These are phyloP conservation scores for Macrotrachela quadricornifera DNA, from an alignment of 1,140 invertebrate species.

Conservation along the genomic window DNA sequence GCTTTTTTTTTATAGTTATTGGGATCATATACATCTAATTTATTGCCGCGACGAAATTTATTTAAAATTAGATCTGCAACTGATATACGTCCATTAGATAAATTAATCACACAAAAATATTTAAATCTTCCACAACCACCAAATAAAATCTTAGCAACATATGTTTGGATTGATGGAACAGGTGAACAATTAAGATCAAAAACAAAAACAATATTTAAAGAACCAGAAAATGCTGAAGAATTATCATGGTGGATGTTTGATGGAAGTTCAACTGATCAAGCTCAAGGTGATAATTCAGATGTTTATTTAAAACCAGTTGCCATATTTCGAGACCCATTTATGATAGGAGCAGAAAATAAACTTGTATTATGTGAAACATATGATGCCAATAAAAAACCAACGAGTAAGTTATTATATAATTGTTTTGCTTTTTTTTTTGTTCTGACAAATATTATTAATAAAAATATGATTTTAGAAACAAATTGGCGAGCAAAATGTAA, in stretches of 20 bases:
- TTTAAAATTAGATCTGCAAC: too few relatives aligned
- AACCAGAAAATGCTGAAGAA: conserved; percentile 51
- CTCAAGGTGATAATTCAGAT: conserved; percentile 48
- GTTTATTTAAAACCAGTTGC: conserved; percentile 62
- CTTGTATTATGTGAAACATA: conserved; percentile 67
- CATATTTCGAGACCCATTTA: conserved; percentile 75
- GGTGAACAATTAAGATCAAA: conserved; percentile 66
- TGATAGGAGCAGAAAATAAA: conserved; percentile 51
- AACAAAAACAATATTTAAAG: conserved; percentile 55
- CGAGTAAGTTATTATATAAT: neutral
- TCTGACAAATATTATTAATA: neutral
- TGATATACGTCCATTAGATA: too few relatives aligned
- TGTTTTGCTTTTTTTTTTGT: neutral
- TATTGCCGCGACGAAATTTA: too few relatives aligned
- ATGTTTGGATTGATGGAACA: conserved; percentile 72
- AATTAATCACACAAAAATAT: conserved; percentile 4
- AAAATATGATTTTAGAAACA: conserved; percentile 23
- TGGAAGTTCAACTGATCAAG: conserved; percentile 46
- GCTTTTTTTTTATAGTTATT: too few relatives aligned
- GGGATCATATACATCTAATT: too few relatives aligned
- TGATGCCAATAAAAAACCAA: conserved; percentile 46
- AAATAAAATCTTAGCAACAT: conserved; percentile 23
- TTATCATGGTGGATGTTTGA: conserved; percentile 85
- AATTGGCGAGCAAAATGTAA: conserved; percentile 55
- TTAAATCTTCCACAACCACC: conserved; percentile 1